Conservation (phyloP, 2,888 invertebrate genomes). For the Pedicia rivosa region DNA sequence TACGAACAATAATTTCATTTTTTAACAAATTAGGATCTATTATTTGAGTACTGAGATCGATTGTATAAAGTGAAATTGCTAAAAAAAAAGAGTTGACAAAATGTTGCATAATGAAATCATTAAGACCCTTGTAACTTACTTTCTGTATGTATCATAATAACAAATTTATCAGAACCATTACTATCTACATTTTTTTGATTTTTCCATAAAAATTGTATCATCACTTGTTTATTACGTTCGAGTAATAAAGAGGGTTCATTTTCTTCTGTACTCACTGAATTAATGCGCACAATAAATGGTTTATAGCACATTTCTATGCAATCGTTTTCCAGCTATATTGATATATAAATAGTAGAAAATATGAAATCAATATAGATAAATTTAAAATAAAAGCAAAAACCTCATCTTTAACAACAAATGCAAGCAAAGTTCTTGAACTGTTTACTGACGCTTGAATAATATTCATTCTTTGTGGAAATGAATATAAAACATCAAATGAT, state of each 20-base stretch:
- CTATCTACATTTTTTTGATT: constrained; percentile 14
- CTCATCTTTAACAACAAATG: constrained; percentile 47
- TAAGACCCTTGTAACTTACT: too few relatives aligned
- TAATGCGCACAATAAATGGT: too few relatives aligned
- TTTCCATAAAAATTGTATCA: constrained; percentile 51
- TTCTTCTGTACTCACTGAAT: constrained; percentile 40
- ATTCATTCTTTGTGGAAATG: constrained; percentile 44
- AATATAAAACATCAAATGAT: constrained; percentile 40
- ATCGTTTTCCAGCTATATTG: too few relatives aligned
- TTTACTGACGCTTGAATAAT: constrained; percentile 70
- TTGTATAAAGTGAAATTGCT: constrained; percentile 4
- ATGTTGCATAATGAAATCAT: too few relatives aligned
- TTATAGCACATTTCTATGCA: too few relatives aligned
- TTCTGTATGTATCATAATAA: constrained; percentile 62
- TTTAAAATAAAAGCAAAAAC: constrained; percentile 14
- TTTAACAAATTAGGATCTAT: constrained; percentile 37
- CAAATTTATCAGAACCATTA: constrained; percentile 39
- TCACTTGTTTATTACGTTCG: constrained; percentile 50
- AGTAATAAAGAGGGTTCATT: constrained; percentile 28
- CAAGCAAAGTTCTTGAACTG: constrained; percentile 44
- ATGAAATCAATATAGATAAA: too few relatives aligned
- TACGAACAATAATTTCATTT: constrained; percentile 44
- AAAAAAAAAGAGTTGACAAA: too few relatives aligned
- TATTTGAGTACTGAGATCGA: constrained; percentile 29
- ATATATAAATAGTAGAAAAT: too few relatives aligned